A percentile compares a stretch with the other conserved stretches of the same genome.
These are phyloP conservation scores for Bombus huntii DNA, from an alignment of 1,140 invertebrate species.

Conservation along the genomic window DNA sequence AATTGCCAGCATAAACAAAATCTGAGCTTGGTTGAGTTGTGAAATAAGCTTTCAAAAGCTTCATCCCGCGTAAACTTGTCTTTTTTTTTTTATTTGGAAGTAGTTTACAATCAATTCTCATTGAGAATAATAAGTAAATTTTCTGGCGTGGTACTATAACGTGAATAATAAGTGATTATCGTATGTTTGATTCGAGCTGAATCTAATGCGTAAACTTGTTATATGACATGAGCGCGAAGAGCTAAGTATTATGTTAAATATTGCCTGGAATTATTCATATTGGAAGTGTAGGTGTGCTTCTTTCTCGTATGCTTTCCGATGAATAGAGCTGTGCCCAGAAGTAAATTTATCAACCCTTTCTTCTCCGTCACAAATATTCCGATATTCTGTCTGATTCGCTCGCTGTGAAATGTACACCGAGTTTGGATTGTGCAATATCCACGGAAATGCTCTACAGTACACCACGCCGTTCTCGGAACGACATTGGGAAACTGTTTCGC, in stretches of 20 bases:
- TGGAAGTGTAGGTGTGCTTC: neutral
- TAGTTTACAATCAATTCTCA: no score
- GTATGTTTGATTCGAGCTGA: no score
- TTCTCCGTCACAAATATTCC: constrained; percentile 9
- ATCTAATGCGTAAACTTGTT: no score
- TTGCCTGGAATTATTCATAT: no score
- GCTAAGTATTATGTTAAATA: no score
- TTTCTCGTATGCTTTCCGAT: neutral
- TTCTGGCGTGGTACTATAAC: no score
- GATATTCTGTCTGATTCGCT: constrained; percentile 34
- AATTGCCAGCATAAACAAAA: neutral
- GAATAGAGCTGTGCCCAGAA: constrained; percentile 9
- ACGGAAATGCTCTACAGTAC: neutral
- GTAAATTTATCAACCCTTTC: constrained; percentile 33
- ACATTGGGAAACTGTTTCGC: neutral
- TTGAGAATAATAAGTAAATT: no score
- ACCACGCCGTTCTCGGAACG: neutral
- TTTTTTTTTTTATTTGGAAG: no score
- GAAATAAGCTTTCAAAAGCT: neutral
- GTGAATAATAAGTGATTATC: no score
- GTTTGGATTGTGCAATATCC: constrained; percentile 10
- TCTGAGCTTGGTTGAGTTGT: neutral
- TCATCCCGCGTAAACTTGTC: neutral
- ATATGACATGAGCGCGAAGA: neutral
- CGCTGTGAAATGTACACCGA: constrained; percentile 5